Evolutionary conservation across 2,797 vertebrate species (phyloP).

Genomic region (Myotis pilosus): DNA sequence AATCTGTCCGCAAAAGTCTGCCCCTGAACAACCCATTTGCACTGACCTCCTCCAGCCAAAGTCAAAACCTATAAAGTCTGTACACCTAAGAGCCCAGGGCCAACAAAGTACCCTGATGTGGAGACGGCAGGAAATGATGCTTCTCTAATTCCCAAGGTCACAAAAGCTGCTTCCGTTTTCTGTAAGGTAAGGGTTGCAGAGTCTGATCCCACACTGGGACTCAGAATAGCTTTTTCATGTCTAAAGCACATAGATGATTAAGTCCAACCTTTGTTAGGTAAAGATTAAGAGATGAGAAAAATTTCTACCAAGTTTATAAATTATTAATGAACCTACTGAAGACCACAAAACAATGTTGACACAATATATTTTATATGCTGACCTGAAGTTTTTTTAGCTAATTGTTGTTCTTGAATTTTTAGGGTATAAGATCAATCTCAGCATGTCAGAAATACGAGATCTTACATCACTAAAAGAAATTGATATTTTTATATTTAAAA

Average conservation of each 20-base stretch:
- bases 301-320: neutral
- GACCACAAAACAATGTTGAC: conserved; percentile 14
- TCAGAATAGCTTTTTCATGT: neutral
- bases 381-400: neutral
- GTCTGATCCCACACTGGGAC: neutral
- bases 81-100: neutral
- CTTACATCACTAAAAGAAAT: conserved; percentile 34
- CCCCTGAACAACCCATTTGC: neutral
- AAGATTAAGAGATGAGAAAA: neutral
- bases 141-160: neutral
- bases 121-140: neutral
- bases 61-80: neutral
- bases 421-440: conserved; percentile 26
- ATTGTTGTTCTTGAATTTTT: conserved; percentile 29
- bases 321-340: conserved; percentile 17
- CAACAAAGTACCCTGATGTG: neutral
- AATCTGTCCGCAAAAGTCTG: neutral
- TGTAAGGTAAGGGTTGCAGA: neutral
- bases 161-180: neutral
- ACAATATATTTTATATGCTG: neutral
- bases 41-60: neutral
- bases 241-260: neutral
- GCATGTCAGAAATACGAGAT: conserved; percentile 27
- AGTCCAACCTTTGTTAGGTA: neutral
- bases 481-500: conserved; percentile 25